These are phyloP conservation scores for Busseola fusca DNA, from an alignment of 2,888 invertebrate genomes.

Conservation along the genomic window DNA sequence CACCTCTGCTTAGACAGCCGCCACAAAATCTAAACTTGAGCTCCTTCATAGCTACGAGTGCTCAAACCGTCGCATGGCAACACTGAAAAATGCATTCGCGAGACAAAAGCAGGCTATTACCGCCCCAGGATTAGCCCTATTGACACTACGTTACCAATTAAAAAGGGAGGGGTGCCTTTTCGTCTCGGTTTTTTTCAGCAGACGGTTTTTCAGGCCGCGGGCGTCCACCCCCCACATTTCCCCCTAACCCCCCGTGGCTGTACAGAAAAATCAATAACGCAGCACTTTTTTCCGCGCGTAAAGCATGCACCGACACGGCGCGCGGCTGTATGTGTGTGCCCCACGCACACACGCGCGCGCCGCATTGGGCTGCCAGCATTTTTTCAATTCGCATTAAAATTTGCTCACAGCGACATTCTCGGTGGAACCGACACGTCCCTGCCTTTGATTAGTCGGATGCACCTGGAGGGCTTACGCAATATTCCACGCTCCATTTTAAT, in stretches of 20 bases:
- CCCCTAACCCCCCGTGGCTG: constrained; percentile 78
- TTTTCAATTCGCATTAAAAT: constrained; percentile 83
- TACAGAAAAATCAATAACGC: constrained; percentile 90
- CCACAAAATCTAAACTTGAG: constrained; percentile 39
- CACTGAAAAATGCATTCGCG: constrained; percentile 86
- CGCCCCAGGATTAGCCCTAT: constrained; percentile 87
- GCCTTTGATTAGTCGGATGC: constrained; percentile 80
- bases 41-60: constrained; percentile 34
- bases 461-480: constrained; percentile 78
- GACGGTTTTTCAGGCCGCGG: constrained; percentile 89
- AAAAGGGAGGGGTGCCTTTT: constrained; percentile 89
- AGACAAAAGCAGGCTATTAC: constrained; percentile 88
- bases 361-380: constrained; percentile 82
- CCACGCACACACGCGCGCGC: constrained; percentile 74
- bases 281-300: constrained; percentile 90
- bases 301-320: constrained; percentile 88
- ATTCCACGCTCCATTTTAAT: constrained; percentile 38
- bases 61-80: constrained; percentile 77
- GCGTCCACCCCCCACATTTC: constrained; percentile 74
- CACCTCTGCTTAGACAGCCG: constrained; percentile 35
- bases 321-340: constrained; percentile 71
- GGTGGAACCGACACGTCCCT: constrained; percentile 67
- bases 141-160: constrained; percentile 89
- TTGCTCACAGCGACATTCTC: constrained; percentile 72
- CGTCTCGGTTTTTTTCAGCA: constrained; percentile 89